Conservation (phyloP, 2,888 invertebrate species). For the Leucophora obtusa region DNA sequence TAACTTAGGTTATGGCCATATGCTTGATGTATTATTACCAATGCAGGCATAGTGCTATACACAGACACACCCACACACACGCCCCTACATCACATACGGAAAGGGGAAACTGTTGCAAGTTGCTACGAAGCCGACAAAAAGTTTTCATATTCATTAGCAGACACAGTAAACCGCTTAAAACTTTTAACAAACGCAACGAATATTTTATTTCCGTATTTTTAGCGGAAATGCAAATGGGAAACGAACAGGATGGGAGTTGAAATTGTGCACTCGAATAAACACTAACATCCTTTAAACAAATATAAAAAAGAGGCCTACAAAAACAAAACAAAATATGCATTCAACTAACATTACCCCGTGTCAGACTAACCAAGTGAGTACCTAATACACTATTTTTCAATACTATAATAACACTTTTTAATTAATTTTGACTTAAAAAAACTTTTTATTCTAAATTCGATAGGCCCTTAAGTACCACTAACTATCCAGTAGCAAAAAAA, state of each 20-base stretch:
- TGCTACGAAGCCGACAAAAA: slow-evolving; percentile 19
- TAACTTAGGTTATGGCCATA: slow-evolving; percentile 45
- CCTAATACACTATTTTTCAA: too few relatives aligned
- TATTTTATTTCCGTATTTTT: slow-evolving; percentile 62
- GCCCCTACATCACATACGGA: slow-evolving; percentile 9
- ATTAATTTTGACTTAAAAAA: too few relatives aligned
- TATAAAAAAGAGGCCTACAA: not conserved
- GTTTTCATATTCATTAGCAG: slow-evolving; percentile 44
- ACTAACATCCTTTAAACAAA: slow-evolving; percentile 41
- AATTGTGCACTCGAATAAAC: slow-evolving; percentile 50
- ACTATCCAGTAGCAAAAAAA: too few relatives aligned
- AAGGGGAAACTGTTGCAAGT: slow-evolving; percentile 43
- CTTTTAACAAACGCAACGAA: slow-evolving; percentile 51
- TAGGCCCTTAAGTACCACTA: too few relatives aligned
- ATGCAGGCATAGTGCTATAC: not conserved
- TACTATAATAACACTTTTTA: too few relatives aligned
- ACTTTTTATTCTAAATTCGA: too few relatives aligned
- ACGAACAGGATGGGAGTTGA: slow-evolving; percentile 47
- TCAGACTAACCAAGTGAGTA: not conserved
- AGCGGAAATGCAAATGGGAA: slow-evolving; percentile 62
- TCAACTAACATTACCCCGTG: not conserved
- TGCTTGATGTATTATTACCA: slow-evolving; percentile 50
- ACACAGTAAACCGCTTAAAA: slow-evolving; percentile 57
- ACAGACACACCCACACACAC: not conserved
- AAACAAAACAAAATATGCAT: not conserved